Evolutionary conservation across 2,888 invertebrate genomes (phyloP).

Genomic region (Drosophila flavopinicola): DNA sequence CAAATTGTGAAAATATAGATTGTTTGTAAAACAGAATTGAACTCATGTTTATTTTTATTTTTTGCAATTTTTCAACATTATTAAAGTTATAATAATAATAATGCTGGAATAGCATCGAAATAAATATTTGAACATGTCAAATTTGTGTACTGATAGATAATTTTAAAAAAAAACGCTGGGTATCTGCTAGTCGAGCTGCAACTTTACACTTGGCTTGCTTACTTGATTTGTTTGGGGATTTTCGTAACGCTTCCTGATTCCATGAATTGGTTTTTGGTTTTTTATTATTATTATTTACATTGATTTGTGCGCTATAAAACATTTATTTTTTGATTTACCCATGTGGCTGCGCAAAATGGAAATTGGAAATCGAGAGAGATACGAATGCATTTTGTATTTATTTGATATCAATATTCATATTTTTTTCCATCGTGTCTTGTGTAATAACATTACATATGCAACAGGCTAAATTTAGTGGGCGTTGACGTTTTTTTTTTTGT

Average conservation of each 20-base stretch:
- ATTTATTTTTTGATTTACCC: background rate
- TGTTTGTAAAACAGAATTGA: too few species aligned
- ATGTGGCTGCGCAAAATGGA: constrained; percentile 9
- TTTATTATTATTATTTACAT: background rate
- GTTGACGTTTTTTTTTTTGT: too few species aligned
- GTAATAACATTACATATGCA: constrained; percentile 22
- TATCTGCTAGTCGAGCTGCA: background rate
- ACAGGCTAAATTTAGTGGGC: constrained; percentile 22
- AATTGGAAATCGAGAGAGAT: constrained; percentile 3
- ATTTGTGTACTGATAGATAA: too few species aligned
- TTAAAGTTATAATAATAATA: too few species aligned
- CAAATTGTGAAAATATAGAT: too few species aligned
- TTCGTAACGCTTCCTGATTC: background rate
- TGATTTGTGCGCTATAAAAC: background rate
- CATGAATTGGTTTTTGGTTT: background rate
- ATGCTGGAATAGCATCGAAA: too few species aligned
- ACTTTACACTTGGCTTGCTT: background rate
- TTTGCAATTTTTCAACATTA: too few species aligned
- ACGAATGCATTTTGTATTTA: background rate
- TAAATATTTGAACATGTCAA: too few species aligned
- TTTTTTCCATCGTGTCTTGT: background rate
- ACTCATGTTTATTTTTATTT: too few species aligned
- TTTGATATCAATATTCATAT: constrained; percentile 3
- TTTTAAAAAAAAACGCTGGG: too few species aligned
- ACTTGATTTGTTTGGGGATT: constrained; percentile 1